Evolutionary conservation across 2,888 invertebrate species (phyloP).

Genomic region (Anthophora plumipes): DNA sequence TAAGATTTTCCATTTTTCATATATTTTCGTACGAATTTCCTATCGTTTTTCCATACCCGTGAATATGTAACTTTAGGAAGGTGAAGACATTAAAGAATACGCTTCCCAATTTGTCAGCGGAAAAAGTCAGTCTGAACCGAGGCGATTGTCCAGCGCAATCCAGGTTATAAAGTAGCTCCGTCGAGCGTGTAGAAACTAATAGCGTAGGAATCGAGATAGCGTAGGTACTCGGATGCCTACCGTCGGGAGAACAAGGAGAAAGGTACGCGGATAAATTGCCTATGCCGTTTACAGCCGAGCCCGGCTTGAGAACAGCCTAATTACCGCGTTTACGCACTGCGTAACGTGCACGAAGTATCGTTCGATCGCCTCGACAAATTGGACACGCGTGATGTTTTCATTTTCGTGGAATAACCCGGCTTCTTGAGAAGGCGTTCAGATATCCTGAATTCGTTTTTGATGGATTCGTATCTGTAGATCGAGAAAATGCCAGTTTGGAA

Average conservation of each 20-base stretch:
- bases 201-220: conserved; percentile 58
- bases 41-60: too few species aligned
- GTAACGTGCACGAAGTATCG: conserved; percentile 49
- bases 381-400: conserved; percentile 54
- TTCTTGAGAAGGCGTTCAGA: not conserved
- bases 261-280: conserved; percentile 67
- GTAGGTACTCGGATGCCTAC: conserved; percentile 52
- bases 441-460: not conserved
- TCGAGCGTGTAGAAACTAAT: conserved; percentile 55
- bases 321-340: conserved; percentile 66
- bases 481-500: not conserved
- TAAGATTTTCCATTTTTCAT: too few species aligned
- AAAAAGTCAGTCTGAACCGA: not conserved
- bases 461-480: not conserved
- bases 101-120: conserved; percentile 34
- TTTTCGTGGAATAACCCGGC: conserved; percentile 21
- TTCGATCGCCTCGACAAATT: conserved; percentile 62
- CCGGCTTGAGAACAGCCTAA: conserved; percentile 58
- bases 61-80: too few species aligned
- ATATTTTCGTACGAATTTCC: too few species aligned
- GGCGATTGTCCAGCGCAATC: conserved; percentile 33
- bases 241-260: conserved; percentile 62
- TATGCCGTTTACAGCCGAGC: conserved; percentile 58
- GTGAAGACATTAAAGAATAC: not conserved
- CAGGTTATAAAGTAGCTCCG: conserved; percentile 43